Evolutionary conservation across 2,797 vertebrate genomes (phyloP).

Genomic region (Melopsittacus undulatus): DNA sequence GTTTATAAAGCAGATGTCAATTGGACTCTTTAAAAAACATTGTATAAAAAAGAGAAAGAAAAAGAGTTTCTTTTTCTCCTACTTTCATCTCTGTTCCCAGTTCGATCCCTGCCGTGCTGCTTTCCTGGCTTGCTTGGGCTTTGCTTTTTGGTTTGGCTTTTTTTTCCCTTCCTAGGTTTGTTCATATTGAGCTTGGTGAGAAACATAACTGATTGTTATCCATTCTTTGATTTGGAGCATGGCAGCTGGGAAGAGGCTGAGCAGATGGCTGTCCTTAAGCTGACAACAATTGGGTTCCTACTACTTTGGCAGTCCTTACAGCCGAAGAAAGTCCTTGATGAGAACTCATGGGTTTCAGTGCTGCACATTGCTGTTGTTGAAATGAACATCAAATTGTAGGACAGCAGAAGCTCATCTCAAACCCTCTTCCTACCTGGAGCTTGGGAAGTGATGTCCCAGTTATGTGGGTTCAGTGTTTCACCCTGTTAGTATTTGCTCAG

Average conservation of each 20-base stretch:
- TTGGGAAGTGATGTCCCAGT: neutral
- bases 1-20: constrained; percentile 69
- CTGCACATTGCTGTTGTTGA: neutral
- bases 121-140: constrained; percentile 53
- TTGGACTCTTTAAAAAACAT: constrained; percentile 49
- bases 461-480: fast-evolving
- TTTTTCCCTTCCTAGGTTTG: neutral
- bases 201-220: constrained; percentile 30
- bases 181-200: constrained; percentile 46
- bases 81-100: constrained; percentile 67
- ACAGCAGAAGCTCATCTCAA: neutral
- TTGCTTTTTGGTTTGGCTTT: neutral
- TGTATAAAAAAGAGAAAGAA: neutral
- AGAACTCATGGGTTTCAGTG: neutral
- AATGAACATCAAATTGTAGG: neutral
- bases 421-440: neutral
- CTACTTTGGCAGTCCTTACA: constrained; percentile 53
- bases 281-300: constrained; percentile 62
- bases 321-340: neutral
- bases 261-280: constrained; percentile 60
- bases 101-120: constrained; percentile 52
- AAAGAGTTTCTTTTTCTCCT: constrained; percentile 51
- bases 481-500: neutral
- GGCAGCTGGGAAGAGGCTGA: constrained; percentile 60
- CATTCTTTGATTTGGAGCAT: constrained; percentile 8